Conservation (phyloP, 2,888 invertebrate genomes). For the Sussaba pulchella region DNA sequence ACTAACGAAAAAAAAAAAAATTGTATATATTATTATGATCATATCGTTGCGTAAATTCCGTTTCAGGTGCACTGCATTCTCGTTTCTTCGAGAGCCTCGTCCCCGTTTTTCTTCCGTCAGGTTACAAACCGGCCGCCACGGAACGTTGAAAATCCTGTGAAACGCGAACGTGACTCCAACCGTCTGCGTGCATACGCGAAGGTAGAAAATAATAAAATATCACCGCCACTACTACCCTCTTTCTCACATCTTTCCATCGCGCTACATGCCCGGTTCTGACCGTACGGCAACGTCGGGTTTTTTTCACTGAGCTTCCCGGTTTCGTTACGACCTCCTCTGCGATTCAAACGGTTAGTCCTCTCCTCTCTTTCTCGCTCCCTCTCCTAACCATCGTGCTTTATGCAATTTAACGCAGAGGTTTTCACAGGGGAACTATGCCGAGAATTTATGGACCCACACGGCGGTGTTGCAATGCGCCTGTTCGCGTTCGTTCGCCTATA, state of each 20-base stretch:
- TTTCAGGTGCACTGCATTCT: neutral
- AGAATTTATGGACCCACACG: conserved; percentile 42
- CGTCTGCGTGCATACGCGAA: conserved; percentile 4
- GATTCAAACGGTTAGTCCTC: conserved; percentile 7
- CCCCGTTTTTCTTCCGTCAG: neutral
- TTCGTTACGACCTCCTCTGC: conserved; percentile 7
- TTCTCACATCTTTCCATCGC: neutral
- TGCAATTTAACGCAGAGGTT: conserved; percentile 34
- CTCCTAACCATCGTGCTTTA: conserved; percentile 32
- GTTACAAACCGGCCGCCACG: neutral
- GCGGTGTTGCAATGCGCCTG: neutral
- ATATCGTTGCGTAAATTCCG: conserved; percentile 13
- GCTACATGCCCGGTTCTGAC: conserved; percentile 7
- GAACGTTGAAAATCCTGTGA: conserved; percentile 2
- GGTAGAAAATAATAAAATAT: conserved; percentile 43
- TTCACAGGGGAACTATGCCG: conserved; percentile 18
- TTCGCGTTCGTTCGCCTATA: conserved; percentile 16
- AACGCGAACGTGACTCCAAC: conserved; percentile 3
- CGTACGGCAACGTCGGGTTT: neutral
- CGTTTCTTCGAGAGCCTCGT: neutral
- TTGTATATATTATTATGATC: conserved; percentile 10
- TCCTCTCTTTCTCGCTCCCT: conserved; percentile 3
- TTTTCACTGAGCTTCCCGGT: conserved; percentile 29
- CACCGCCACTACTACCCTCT: neutral
- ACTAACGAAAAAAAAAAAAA: neutral